Percentiles rank a stretch among this genome's conserved stretches.
Evolutionary conservation across 2,797 vertebrate species (phyloP).

Genomic region (Monodelphis domestica): DNA sequence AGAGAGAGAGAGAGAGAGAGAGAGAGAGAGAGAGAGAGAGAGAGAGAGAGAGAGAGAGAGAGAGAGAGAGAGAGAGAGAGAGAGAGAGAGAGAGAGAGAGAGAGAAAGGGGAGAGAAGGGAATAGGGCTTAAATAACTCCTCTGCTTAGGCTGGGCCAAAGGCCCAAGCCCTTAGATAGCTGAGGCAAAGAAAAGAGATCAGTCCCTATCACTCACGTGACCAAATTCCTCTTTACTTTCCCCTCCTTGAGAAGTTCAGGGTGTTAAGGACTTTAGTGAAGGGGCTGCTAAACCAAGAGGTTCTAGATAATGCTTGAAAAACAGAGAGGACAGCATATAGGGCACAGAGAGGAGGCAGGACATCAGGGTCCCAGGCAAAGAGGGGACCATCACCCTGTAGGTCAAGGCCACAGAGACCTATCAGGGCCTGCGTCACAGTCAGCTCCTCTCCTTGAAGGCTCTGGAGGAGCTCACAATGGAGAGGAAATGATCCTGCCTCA

Average conservation of each 20-base stretch:
- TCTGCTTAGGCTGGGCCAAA: no score
- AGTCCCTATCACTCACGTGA: no score
- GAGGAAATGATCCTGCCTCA: accelerated
- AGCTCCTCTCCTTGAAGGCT: not conserved
- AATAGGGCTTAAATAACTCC: no score
- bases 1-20: no score
- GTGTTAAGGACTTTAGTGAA: not conserved
- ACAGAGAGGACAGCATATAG: not conserved
- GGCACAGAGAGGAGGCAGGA: not conserved
- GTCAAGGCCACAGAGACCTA: conserved; percentile 56
- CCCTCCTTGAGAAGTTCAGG: not conserved
- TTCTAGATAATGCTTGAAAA: conserved; percentile 34
- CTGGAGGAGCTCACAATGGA: not conserved
- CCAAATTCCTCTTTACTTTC: not conserved
- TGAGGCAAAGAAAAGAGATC: no score
- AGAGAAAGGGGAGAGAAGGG: not conserved
- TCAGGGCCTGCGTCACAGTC: conserved; percentile 13
- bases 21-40: no score
- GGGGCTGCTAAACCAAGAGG: not conserved
- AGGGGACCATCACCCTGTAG: not conserved
- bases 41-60: no score
- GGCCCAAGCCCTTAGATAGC: accelerated
- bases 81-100: no score
- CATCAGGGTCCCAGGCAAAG: not conserved
- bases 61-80: no score